phyloP scores from a whole-genome alignment of 1,140 invertebrate species.

The Acromyrmex echinatior region DNA sequence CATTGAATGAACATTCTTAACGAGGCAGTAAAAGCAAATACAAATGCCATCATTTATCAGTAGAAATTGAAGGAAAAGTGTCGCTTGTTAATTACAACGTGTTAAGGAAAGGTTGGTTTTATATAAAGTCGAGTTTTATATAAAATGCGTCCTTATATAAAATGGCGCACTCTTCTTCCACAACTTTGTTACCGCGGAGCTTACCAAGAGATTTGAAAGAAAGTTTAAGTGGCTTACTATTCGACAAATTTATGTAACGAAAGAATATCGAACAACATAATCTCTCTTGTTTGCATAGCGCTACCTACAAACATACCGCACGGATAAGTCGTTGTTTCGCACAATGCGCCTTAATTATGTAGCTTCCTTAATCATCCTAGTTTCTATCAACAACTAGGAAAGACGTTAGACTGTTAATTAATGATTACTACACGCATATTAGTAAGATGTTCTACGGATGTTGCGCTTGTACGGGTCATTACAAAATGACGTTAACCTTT shows the following conservation, averaged over 20 bases:
- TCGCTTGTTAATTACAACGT: conserved; percentile 25
- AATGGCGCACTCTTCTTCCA: neutral
- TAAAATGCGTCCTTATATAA: neutral
- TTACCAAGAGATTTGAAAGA: neutral
- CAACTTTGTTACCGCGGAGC: neutral
- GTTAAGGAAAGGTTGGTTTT: too few relatives aligned
- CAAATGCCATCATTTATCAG: neutral
- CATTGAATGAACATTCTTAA: conserved; percentile 7
- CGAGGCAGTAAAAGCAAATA: conserved; percentile 17
- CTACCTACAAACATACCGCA: neutral
- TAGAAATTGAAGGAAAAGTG: conserved; percentile 42
- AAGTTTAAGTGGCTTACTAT: neutral
- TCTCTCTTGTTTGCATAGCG: neutral
- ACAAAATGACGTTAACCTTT: conserved; percentile 22
- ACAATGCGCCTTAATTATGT: neutral
- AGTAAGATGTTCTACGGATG: neutral
- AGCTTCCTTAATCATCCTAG: conserved; percentile 39
- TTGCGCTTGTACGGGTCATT: neutral
- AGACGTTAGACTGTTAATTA: conserved; percentile 32
- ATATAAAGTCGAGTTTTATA: neutral
- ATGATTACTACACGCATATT: neutral
- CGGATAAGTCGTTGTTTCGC: neutral
- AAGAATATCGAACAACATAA: neutral
- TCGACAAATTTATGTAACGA: neutral
- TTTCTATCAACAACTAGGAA: conserved; percentile 1